Percentiles rank a stretch among this genome's conserved stretches.
These are phyloP conservation scores for Ophioderma brevispina DNA, from an alignment of 35 echinoderm and acorn worm species.

Conservation along the genomic window DNA sequence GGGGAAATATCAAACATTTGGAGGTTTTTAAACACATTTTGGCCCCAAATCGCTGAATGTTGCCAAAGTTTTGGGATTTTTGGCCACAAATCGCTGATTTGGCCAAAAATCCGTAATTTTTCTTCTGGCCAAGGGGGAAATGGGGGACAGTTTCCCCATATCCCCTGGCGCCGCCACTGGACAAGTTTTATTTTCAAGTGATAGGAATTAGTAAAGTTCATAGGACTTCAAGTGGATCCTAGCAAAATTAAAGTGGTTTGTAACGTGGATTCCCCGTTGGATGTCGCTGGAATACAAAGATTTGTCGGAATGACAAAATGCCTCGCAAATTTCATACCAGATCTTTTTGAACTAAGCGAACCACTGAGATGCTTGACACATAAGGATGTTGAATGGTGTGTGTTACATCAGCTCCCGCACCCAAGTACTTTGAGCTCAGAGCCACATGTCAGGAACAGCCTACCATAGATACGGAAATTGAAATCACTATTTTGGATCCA, in stretches of 20 bases:
- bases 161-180: constrained; percentile 28
- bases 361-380: constrained; percentile 54
- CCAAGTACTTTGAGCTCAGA: constrained; percentile 52
- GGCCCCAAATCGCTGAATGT: no score
- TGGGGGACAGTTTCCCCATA: constrained; percentile 21
- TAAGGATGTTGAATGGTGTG: constrained; percentile 49
- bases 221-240: constrained; percentile 56
- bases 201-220: constrained; percentile 46
- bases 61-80: no score
- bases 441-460: not conserved
- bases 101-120: no score
- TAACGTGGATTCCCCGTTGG: constrained; percentile 28
- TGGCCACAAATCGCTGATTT: no score
- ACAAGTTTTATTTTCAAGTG: constrained; percentile 26
- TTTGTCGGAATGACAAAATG: constrained; percentile 66
- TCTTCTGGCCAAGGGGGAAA: constrained; percentile 10
- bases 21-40: no score
- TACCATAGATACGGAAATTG: no score
- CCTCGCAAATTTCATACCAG: constrained; percentile 51
- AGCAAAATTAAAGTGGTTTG: constrained; percentile 40
- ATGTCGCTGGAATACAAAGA: constrained; percentile 55
- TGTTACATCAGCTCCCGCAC: constrained; percentile 36
- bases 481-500: no score
- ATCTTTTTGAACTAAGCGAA: constrained; percentile 43
- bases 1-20: no score